Percentiles rank a stretch among this genome's conserved stretches.
Evolutionary conservation across 2,113 vertebrate species (phyloP).

Genomic region (Ictidomys tridecemlineatus): DNA sequence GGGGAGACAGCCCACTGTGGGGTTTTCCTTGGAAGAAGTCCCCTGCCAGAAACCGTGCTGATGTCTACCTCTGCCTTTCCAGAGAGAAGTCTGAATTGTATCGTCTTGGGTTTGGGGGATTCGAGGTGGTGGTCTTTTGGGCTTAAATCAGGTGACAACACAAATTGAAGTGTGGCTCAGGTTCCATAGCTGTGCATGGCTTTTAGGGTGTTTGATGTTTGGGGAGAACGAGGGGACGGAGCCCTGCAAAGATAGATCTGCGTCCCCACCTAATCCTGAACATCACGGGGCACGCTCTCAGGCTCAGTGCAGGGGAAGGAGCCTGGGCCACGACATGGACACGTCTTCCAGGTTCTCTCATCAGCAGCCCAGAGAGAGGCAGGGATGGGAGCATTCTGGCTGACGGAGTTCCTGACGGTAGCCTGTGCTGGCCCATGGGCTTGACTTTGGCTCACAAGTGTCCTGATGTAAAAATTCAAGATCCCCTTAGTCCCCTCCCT

Average conservation of each 20-base stretch:
- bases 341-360: background rate
- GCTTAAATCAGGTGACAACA: background rate
- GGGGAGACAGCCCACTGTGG: conserved; percentile 76
- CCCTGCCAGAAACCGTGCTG: conserved; percentile 64
- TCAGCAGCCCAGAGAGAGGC: background rate
- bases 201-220: conserved; percentile 29
- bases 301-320: background rate
- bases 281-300: background rate
- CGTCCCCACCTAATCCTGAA: background rate
- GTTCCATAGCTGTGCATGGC: conserved; percentile 40
- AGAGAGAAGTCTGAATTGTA: conserved; percentile 47
- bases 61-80: conserved; percentile 50
- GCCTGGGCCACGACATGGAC: background rate
- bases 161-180: background rate
- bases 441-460: background rate
- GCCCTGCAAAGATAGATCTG: background rate
- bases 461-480: background rate
- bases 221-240: background rate
- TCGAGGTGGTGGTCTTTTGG: background rate
- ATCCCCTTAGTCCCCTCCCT: background rate
- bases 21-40: conserved; percentile 63
- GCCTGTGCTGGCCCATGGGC: background rate
- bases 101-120: background rate
- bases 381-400: background rate
- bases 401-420: background rate